Evolutionary conservation across 2,113 vertebrate species (phyloP), one percentile per base, ranked within the genome.

Genomic region (Vombatus ursinus): DNA sequence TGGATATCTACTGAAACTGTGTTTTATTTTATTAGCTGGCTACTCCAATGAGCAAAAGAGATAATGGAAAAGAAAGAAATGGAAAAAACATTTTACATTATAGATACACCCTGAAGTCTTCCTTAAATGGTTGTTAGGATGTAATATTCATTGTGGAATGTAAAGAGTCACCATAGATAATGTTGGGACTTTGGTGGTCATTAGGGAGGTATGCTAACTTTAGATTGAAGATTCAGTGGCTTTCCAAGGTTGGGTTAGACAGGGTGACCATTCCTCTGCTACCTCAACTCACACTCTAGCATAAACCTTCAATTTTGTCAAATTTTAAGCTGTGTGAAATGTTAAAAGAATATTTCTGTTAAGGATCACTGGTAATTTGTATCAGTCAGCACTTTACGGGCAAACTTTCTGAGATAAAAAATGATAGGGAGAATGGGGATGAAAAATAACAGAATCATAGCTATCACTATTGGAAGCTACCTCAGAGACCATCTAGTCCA

Each of bases 1-100:
- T 96, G 7, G 92, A 19, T 61, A 97, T 89, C 14, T 68, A 96
- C 57, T 95, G 91, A 96, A 96, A 50, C 57, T 90, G 8, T 89
- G 96, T 89, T 96, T 97, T 96, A 16, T 94, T 93, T 96, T 48
- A 89, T 94, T 93, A 97, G 54, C 8, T 96, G 24, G 90, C 91
- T 93, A 93, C 91, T 93, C 61, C 93, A 94, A 94, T 95, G n/a
- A 90, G 94, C 95, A 92, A 52, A 3, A 95, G 24, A 91, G 52
- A 94, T 52, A 96, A 97, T 93, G 95, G 94, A 96, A 49, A 49
- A 49, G 48, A 49, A 49, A 49, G 48, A 49, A 49, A 49, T 49
- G 48, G 48, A 49, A 49, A 49, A 49, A 49, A 49, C 48, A 49
- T 49, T 49, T 49, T 49, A 49, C 48, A 49, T 92, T 93, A 96